phyloP scores from a whole-genome alignment of 2,797 vertebrate genomes.

The Phylloscopus collybita region DNA sequence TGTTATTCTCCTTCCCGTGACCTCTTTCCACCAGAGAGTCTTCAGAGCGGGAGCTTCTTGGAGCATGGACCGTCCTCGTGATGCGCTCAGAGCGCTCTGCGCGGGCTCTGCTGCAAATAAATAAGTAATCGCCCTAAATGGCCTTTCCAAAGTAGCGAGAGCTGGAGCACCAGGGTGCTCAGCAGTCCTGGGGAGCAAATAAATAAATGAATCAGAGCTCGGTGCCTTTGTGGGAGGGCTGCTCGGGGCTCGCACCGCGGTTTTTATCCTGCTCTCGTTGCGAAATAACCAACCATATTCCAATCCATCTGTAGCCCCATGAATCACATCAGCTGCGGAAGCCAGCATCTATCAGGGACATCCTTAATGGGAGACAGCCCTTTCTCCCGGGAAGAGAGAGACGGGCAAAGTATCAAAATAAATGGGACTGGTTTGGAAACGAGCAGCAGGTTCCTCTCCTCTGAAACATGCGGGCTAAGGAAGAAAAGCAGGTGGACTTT shows the following conservation, averaged over 20 bases:
- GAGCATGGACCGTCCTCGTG: not conserved
- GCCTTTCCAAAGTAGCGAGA: not conserved
- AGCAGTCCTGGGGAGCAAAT: conserved; percentile 36
- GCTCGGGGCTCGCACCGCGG: fast-evolving
- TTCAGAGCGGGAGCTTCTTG: conserved; percentile 20
- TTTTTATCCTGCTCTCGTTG: not conserved
- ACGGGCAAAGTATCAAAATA: not conserved
- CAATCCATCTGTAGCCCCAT: conserved; percentile 24
- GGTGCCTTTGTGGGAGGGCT: not conserved
- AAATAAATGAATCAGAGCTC: conserved; percentile 17
- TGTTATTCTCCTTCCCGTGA: conserved; percentile 64
- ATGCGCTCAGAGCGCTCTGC: not conserved
- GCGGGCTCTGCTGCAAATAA: not conserved
- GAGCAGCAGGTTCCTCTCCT: not conserved
- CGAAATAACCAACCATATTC: conserved; percentile 20
- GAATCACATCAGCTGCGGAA: conserved; percentile 25
- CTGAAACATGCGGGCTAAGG: fast-evolving
- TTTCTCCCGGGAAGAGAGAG: not conserved
- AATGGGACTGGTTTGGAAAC: not conserved
- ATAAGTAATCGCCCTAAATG: conserved; percentile 49
- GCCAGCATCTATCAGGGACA: conserved; percentile 6
- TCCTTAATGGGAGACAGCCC: not conserved
- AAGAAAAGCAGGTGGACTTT: not conserved
- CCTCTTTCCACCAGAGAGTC: conserved; percentile 50
- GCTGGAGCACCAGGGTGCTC: not conserved